Conservation (phyloP, 2,797 vertebrate species). For the Eutrigla gurnardus region DNA sequence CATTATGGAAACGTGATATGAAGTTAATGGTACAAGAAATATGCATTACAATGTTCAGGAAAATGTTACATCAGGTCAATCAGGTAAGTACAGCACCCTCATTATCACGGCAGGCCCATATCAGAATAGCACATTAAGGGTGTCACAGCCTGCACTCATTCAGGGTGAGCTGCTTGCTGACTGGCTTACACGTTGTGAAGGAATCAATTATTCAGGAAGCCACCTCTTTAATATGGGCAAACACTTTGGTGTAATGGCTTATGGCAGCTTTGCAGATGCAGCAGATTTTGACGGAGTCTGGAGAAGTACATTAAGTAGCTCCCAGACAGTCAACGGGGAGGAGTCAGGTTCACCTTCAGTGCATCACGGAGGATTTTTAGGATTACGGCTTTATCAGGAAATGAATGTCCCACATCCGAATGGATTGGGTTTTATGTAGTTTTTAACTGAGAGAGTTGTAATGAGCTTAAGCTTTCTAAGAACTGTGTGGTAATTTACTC, state of each 20-base stretch:
- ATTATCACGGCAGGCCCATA: slow-evolving; percentile 38
- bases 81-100: slow-evolving; percentile 32
- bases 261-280: slow-evolving; percentile 50
- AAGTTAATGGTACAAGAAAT: slow-evolving; percentile 8
- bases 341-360: slow-evolving; percentile 23
- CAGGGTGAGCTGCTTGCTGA: slow-evolving; percentile 52
- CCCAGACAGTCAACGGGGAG: slow-evolving; percentile 23
- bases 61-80: slow-evolving; percentile 31
- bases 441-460: slow-evolving; percentile 38
- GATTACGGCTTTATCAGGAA: slow-evolving; percentile 49
- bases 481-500: slow-evolving; percentile 2
- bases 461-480: slow-evolving; percentile 24
- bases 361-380: slow-evolving; percentile 30
- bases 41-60: slow-evolving; percentile 15
- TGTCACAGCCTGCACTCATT: slow-evolving; percentile 39
- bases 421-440: slow-evolving; percentile 26
- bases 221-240: slow-evolving; percentile 55
- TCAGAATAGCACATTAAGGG: slow-evolving; percentile 41
- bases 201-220: slow-evolving; percentile 67
- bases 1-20: slow-evolving; percentile 10
- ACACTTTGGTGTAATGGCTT: slow-evolving; percentile 50
- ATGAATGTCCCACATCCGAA: slow-evolving; percentile 34
- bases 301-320: slow-evolving; percentile 42
- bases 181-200: slow-evolving; percentile 59
- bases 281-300: slow-evolving; percentile 57